These are phyloP conservation scores for Eurosta solidaginis DNA, from an alignment of 1,140 invertebrate genomes.

Conservation along the genomic window DNA sequence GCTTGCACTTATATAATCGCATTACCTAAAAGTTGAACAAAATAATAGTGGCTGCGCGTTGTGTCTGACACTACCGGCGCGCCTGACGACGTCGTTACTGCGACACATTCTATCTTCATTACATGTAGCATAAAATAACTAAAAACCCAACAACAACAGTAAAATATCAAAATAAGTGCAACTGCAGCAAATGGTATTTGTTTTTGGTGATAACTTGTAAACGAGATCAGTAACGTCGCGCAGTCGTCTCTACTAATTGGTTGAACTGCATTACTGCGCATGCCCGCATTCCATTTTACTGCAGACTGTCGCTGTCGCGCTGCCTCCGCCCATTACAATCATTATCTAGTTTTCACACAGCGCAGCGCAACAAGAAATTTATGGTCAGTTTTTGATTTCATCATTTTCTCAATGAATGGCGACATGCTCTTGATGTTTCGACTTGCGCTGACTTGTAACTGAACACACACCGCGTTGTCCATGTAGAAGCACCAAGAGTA, in stretches of 20 bases:
- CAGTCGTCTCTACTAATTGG: not conserved
- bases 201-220: not conserved
- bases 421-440: not conserved
- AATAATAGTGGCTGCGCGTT: not conserved
- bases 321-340: not conserved
- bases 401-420: conserved; percentile 17
- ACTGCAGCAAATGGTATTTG: not conserved
- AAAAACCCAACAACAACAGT: not conserved
- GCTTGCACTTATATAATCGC: conserved; percentile 34
- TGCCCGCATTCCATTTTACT: too few relatives aligned
- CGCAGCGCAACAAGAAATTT: not conserved
- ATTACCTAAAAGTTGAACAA: too few relatives aligned
- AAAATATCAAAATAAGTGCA: not conserved
- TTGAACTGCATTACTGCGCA: not conserved
- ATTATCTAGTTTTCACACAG: conserved; percentile 2
- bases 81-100: too few relatives aligned
- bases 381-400: conserved; percentile 15
- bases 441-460: not conserved
- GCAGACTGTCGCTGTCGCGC: not conserved
- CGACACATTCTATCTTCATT: not conserved
- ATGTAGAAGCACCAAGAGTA: not conserved
- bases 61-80: not conserved
- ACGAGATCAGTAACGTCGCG: not conserved
- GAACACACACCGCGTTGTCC: not conserved
- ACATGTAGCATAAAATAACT: not conserved